Evolutionary conservation across 2,797 vertebrate species (phyloP).

Genomic region (Sebastes nivosus): DNA sequence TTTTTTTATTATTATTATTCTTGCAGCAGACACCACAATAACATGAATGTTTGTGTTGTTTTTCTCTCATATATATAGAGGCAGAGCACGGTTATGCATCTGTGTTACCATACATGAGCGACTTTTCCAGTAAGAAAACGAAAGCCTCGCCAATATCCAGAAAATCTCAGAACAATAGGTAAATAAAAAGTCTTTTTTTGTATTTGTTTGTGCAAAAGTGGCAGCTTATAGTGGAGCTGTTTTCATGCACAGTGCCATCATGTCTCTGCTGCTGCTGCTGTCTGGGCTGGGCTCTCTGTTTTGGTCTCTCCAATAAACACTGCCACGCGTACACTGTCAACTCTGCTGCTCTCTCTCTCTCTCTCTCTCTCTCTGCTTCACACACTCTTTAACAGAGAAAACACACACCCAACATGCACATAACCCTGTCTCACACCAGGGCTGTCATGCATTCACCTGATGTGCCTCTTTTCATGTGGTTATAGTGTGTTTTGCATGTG

Average conservation of each 20-base stretch:
- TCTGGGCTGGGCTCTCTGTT: constrained; percentile 90
- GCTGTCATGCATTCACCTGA: background rate
- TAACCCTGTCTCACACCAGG: constrained; percentile 10
- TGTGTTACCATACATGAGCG: constrained; percentile 93
- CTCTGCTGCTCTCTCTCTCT: constrained; percentile 58
- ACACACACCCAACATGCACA: constrained; percentile 1
- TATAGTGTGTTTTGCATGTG: background rate
- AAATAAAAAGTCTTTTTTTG: constrained; percentile 65
- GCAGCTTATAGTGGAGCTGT: constrained; percentile 20
- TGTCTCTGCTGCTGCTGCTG: constrained; percentile 37
- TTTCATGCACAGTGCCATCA: constrained; percentile 68
- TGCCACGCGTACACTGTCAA: constrained; percentile 94
- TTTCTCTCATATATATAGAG: constrained; percentile 79
- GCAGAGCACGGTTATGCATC: constrained; percentile 99
- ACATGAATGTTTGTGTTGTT: constrained; percentile 54
- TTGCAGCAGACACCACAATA: background rate
- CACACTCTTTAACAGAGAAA: background rate
- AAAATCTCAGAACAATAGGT: constrained; percentile 96
- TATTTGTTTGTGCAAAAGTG: background rate
- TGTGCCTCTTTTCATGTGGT: constrained; percentile 29
- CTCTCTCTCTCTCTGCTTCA: background rate
- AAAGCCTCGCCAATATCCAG: constrained; percentile 92
- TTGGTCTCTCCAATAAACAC: constrained; percentile 90
- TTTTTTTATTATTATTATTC: background rate
- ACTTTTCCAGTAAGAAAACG: constrained; percentile 96